Evolutionary conservation across 1,140 invertebrate species (phyloP).

Genomic region (Bombus picipes): DNA sequence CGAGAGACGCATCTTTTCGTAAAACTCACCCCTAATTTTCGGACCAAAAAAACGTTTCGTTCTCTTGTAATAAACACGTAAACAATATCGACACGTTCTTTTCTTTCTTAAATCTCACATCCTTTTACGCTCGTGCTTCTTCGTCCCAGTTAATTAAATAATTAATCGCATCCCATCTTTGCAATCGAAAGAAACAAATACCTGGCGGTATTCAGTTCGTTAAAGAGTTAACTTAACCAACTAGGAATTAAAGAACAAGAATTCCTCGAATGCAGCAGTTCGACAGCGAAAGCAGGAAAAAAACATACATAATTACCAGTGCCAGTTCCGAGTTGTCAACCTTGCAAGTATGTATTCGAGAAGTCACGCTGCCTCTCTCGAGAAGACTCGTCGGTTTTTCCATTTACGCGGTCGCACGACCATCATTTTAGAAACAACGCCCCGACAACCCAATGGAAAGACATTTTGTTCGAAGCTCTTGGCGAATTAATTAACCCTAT

Average conservation of each 20-base stretch:
- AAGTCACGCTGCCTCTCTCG: too few species aligned
- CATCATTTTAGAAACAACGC: slow-evolving; percentile 11
- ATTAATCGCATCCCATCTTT: neutral
- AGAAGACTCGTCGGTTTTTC: neutral
- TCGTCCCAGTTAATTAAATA: neutral
- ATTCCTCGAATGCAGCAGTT: too few species aligned
- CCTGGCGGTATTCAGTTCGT: too few species aligned
- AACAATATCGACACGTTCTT: slow-evolving; percentile 4
- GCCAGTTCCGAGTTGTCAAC: too few species aligned
- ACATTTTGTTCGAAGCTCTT: slow-evolving; percentile 4
- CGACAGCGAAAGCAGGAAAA: neutral
- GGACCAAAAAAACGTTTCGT: slow-evolving; percentile 44
- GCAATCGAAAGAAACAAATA: neutral
- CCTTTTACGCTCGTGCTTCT: neutral
- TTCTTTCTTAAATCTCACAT: neutral
- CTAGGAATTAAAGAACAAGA: too few species aligned
- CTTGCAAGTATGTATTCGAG: neutral
- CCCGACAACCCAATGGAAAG: neutral
- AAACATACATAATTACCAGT: neutral
- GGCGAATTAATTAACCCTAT: slow-evolving; percentile 27
- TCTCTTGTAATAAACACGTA: slow-evolving; percentile 53
- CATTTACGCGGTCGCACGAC: neutral
- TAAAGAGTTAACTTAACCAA: too few species aligned
- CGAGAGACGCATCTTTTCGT: slow-evolving; percentile 9
- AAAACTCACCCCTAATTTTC: slow-evolving; percentile 33